phyloP scores from a whole-genome alignment of 2,113 vertebrate genomes.

The Otus sunia region DNA sequence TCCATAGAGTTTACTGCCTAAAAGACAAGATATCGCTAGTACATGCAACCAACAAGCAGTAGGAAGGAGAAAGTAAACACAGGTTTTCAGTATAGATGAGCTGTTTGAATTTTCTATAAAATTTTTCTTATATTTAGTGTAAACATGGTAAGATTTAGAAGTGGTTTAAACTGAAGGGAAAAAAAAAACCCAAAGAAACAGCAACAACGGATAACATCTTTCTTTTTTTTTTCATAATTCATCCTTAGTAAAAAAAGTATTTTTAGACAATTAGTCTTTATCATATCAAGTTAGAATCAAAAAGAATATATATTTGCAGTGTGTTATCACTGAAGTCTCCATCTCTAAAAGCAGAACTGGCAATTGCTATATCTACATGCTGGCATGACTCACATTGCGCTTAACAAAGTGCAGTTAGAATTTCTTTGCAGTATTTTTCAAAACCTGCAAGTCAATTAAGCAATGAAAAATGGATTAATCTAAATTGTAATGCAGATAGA shows the following conservation, averaged over 20 bases:
- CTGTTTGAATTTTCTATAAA: neutral
- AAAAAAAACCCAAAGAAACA: neutral
- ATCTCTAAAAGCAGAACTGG: neutral
- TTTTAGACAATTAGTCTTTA: neutral
- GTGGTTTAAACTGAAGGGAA: neutral
- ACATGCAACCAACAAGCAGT: neutral
- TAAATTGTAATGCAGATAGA: neutral
- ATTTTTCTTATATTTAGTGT: neutral
- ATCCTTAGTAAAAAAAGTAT: neutral
- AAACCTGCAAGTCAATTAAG: neutral
- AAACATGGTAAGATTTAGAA: neutral
- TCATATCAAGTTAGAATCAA: neutral
- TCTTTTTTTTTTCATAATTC: neutral
- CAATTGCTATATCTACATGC: neutral
- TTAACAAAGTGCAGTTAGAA: neutral
- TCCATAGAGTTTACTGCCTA: neutral
- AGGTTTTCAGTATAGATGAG: neutral
- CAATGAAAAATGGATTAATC: neutral
- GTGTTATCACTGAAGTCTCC: neutral
- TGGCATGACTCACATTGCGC: neutral
- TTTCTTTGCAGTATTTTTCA: neutral
- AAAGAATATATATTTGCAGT: neutral
- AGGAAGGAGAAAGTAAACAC: neutral
- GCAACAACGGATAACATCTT: neutral
- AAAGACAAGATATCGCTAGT: neutral